Base-by-base conservation (phyloP, 2,113 vertebrate species). In the Barnardius zonarius region DNA sequence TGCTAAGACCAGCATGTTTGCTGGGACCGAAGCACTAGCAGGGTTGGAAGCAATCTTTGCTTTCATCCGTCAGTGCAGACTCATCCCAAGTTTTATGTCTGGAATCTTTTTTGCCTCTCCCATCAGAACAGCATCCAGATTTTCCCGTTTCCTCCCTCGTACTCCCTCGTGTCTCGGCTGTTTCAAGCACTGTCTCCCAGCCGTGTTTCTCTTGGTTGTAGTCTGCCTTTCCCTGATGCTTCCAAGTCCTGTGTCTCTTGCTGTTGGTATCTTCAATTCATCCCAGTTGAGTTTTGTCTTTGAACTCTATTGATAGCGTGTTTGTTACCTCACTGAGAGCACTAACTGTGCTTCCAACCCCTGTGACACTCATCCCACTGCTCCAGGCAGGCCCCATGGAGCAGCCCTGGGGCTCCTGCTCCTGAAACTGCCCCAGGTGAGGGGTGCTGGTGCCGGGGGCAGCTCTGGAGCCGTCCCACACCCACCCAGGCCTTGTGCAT, bases 21-120 rank as follows among this genome's bases (percentile, higher is more conserved):
- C 48, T 11, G 0, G 31, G 52, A 23, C 52, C 48, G 74, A 39
- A 64, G n/a, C 0, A 2, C 66, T 9, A 61, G 46, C 0, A 0
- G 55, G 25, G 44, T 11, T 79, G 84, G 74, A 85, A 95, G 48
- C 0, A 0, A 43, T 57, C 89, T 68, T 48, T 78, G 14, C 69
- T 79, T 92, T 68, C 66, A 51, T 68, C 86, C 2, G 0, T 89
- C 70, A 20, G 6, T 84, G 35, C 52, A 87, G 70, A 30, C 52
- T 87, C 88, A 91, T 85, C 96, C 75, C 72, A 51, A 3, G 46
- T 64, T 67, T 83, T 92, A 46, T 84, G 64, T 64, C 86, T 91
- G 92, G 76, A 77, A 66, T 25, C 19, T 41, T 52, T 72, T 89
- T n/a, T 22, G 73, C 70, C 44, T 92, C 91, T 95, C 92, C 84